phyloP scores from a whole-genome alignment of 2,888 invertebrate genomes.

The Lomographa bimaculata region DNA sequence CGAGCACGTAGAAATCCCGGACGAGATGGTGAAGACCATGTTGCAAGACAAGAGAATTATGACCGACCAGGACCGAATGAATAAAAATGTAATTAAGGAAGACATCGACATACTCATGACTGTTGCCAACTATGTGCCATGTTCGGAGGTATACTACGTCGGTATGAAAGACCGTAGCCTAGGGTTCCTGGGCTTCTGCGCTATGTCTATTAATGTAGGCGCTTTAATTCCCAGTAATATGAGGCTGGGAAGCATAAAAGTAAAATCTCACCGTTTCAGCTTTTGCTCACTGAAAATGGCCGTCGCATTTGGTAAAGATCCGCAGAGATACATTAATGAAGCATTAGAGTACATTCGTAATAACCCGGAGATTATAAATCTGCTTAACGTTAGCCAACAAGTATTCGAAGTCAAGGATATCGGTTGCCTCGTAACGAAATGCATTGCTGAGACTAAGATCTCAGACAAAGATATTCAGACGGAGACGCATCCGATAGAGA shows the following conservation, averaged over 20 bases:
- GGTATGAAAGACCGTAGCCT: no score
- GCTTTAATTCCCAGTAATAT: constrained; percentile 89
- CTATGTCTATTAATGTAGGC: constrained; percentile 87
- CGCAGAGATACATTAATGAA: constrained; percentile 82
- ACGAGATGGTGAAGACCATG: constrained; percentile 50
- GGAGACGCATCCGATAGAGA: constrained; percentile 86
- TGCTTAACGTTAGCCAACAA: constrained; percentile 85
- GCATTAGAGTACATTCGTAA: constrained; percentile 85
- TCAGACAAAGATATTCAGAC: constrained; percentile 88
- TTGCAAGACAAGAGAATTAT: constrained; percentile 49
- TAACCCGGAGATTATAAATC: constrained; percentile 87
- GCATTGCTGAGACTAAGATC: constrained; percentile 63
- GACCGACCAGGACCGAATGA: constrained; percentile 50
- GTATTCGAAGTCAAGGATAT: constrained; percentile 70
- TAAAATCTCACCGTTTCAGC: constrained; percentile 84
- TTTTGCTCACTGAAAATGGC: constrained; percentile 85
- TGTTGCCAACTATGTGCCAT: no score
- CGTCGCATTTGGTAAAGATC: constrained; percentile 81
- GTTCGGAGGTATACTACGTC: no score
- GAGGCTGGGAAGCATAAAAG: constrained; percentile 86
- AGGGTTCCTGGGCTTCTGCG: constrained; percentile 88
- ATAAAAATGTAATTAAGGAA: no score
- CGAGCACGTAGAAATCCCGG: constrained; percentile 59
- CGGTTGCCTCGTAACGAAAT: constrained; percentile 56
- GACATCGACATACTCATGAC: no score